A percentile compares a stretch with the other conserved stretches of the same genome.
These are phyloP conservation scores for Pyrocephalus nanus DNA, from an alignment of 2,797 vertebrate species.

Conservation along the genomic window DNA sequence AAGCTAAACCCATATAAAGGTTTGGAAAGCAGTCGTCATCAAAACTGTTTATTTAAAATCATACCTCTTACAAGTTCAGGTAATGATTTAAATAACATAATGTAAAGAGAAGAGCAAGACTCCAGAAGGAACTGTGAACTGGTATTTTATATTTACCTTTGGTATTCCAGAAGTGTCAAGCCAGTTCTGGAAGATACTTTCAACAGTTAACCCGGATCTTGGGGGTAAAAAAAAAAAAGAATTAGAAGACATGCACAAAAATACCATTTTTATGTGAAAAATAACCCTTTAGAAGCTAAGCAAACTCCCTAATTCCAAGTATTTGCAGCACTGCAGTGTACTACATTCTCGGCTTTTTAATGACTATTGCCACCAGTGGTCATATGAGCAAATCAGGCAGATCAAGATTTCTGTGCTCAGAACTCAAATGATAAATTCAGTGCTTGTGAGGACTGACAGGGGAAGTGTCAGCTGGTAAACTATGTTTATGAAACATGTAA, in stretches of 20 bases:
- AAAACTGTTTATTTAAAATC: not conserved
- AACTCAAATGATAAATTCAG: not conserved
- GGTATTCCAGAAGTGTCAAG: constrained; percentile 91
- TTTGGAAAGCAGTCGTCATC: not conserved
- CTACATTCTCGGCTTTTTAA: not conserved
- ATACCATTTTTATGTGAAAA: not conserved
- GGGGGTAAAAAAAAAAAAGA: not conserved
- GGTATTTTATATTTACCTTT: constrained; percentile 78
- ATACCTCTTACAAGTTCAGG: not conserved
- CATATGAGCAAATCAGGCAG: not conserved
- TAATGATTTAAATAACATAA: not conserved
- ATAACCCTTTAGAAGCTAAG: not conserved
- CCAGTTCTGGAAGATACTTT: constrained; percentile 88
- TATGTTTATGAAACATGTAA: not conserved
- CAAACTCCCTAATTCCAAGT: not conserved
- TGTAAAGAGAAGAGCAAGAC: not conserved
- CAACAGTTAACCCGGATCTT: constrained; percentile 85
- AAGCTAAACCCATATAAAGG: not conserved
- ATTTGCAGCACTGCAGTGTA: not conserved
- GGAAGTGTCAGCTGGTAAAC: not conserved
- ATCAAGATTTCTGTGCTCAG: not conserved
- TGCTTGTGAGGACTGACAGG: not conserved
- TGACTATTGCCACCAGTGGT: not conserved
- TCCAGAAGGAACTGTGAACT: not conserved
- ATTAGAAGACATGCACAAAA: not conserved